These are phyloP conservation scores for Pseudotriccus pelzelni DNA, from an alignment of 2,797 vertebrate genomes.

Conservation along the genomic window DNA sequence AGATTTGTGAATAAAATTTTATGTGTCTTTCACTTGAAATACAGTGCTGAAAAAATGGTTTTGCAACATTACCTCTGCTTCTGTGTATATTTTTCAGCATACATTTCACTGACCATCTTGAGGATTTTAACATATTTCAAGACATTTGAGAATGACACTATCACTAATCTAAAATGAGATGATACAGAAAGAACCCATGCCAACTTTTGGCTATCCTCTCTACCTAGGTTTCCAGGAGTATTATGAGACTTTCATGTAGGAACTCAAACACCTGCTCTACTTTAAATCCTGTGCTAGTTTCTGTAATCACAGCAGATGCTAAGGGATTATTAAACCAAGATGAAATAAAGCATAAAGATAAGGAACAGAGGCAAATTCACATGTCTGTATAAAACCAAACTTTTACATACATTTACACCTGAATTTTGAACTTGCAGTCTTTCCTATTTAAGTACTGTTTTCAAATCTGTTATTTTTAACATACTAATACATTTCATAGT, in stretches of 20 bases:
- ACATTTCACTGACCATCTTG: not conserved
- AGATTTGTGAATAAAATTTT: not conserved
- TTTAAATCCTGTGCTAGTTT: not conserved
- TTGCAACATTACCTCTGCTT: not conserved
- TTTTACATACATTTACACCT: not conserved
- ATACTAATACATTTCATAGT: not conserved
- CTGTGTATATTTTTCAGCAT: not conserved
- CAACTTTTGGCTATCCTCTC: not conserved
- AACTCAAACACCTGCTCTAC: not conserved
- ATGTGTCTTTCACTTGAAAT: not conserved
- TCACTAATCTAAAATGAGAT: not conserved
- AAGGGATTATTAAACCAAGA: not conserved
- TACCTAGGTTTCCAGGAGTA: not conserved
- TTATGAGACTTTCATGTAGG: not conserved
- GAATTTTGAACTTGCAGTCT: not conserved
- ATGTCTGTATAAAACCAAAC: not conserved
- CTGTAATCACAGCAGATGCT: not conserved
- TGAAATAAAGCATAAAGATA: not conserved
- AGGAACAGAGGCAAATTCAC: not conserved
- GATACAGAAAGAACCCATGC: not conserved
- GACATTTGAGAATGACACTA: not conserved
- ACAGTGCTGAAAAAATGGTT: not conserved
- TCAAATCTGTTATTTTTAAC: not conserved
- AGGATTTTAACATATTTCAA: not conserved
- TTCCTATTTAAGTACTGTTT: not conserved